phyloP scores from a whole-genome alignment of 2,113 vertebrate genomes.

The Lepus americanus region DNA sequence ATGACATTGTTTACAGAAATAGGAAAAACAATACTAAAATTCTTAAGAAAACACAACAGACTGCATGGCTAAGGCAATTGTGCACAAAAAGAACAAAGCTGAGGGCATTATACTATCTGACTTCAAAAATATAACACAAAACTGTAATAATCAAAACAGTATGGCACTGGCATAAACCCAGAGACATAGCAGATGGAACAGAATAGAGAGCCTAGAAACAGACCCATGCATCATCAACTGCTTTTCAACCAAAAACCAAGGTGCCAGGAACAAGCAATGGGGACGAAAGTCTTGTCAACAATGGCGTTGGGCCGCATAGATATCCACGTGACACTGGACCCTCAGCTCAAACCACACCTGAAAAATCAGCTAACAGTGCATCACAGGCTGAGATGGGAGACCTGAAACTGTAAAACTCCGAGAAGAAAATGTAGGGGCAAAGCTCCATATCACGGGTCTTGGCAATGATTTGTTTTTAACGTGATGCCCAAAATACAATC shows the following conservation, averaged over 20 bases:
- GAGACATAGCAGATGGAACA: background rate
- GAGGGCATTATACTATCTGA: too few species aligned
- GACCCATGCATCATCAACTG: background rate
- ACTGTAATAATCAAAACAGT: too few species aligned
- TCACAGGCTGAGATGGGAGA: background rate
- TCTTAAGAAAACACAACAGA: too few species aligned
- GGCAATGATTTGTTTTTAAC: background rate
- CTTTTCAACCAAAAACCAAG: background rate
- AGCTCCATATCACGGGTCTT: background rate
- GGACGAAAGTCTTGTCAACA: background rate
- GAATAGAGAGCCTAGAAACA: background rate
- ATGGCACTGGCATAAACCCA: too few species aligned
- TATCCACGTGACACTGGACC: background rate
- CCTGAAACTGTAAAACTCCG: background rate
- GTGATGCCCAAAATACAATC: background rate
- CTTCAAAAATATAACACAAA: too few species aligned
- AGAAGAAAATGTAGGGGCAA: background rate
- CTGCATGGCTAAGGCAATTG: too few species aligned
- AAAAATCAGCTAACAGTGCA: background rate
- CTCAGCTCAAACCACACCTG: background rate
- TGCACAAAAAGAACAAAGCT: too few species aligned
- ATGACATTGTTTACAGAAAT: too few species aligned
- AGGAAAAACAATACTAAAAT: too few species aligned
- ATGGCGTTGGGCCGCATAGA: background rate
- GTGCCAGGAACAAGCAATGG: background rate